phyloP scores from a whole-genome alignment of 2,888 invertebrate species.

The Cerceris ruficornis region DNA sequence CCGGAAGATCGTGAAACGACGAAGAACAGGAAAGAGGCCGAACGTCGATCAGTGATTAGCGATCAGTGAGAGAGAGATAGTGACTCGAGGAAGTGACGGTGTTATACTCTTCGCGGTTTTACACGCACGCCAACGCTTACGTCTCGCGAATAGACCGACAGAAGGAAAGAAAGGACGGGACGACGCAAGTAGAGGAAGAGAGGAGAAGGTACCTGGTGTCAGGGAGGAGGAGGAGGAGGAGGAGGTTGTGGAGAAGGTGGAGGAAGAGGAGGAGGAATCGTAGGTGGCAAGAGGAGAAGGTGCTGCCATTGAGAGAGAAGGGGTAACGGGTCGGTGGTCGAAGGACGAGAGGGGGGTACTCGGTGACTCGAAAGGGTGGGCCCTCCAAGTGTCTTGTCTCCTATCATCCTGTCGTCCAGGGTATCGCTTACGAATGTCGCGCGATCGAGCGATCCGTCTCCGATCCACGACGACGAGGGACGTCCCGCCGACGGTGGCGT shows the following conservation, averaged over 20 bases:
- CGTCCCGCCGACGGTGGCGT: conserved; percentile 60
- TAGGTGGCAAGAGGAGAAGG: conserved; percentile 23
- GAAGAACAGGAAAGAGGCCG: background rate
- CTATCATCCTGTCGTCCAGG: conserved; percentile 77
- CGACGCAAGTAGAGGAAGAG: conserved; percentile 29
- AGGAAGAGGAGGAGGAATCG: conserved; percentile 17
- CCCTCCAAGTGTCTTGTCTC: conserved; percentile 76
- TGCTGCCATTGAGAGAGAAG: conserved; percentile 29
- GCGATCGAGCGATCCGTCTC: conserved; percentile 76
- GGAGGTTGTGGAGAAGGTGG: conserved; percentile 14
- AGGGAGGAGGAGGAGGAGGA: conserved; percentile 15
- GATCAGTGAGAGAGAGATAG: conserved; percentile 49
- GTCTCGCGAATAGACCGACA: conserved; percentile 34
- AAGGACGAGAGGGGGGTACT: conserved; percentile 61
- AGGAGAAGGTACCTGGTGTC: conserved; percentile 19
- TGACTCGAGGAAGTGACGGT: conserved; percentile 58
- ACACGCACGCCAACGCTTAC: conserved; percentile 48
- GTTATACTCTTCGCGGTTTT: conserved; percentile 48
- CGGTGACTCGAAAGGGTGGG: conserved; percentile 69
- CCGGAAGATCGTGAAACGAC: background rate
- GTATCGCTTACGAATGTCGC: conserved; percentile 79
- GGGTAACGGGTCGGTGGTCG: conserved; percentile 43
- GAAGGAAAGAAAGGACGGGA: conserved; percentile 15
- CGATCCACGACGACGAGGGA: conserved; percentile 66
- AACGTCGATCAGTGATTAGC: conserved; percentile 43